These are phyloP conservation scores for Neolamprologus hecqui DNA, from an alignment of 2,113 vertebrate species.

Conservation along the genomic window DNA sequence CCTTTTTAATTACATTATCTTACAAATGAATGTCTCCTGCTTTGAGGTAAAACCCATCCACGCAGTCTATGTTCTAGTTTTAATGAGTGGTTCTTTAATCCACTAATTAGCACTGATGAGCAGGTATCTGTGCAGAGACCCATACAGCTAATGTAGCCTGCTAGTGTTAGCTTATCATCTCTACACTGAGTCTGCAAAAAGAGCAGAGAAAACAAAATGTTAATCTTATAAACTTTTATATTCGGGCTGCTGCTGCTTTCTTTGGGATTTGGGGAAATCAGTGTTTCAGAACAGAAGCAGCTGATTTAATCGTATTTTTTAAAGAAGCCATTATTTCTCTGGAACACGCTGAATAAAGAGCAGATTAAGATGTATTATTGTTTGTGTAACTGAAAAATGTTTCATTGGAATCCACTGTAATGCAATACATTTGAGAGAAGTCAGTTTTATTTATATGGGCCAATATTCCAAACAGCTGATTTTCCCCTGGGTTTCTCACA, in stretches of 20 bases:
- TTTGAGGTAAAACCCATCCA: background rate
- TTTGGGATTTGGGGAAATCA: background rate
- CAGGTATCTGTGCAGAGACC: background rate
- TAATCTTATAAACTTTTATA: rapidly evolving
- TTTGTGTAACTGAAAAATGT: background rate
- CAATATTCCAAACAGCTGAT: background rate
- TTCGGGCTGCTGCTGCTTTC: rapidly evolving
- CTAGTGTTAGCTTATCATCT: background rate
- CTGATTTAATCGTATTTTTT: background rate
- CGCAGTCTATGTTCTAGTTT: background rate
- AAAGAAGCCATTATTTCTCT: background rate
- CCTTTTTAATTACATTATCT: background rate
- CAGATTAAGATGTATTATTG: background rate
- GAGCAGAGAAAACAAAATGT: background rate
- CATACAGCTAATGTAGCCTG: background rate
- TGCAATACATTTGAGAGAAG: background rate
- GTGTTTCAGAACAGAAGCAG: background rate
- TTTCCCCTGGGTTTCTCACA: background rate
- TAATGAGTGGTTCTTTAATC: rapidly evolving
- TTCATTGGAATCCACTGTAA: background rate
- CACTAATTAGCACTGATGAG: background rate
- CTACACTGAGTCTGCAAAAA: background rate
- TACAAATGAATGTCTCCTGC: background rate
- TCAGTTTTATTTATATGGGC: background rate
- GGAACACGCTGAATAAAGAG: background rate